Evolutionary conservation across 2,113 vertebrate species (phyloP), one percentile per base, ranked within the genome.

Genomic region (Apodemus speciosus): DNA sequence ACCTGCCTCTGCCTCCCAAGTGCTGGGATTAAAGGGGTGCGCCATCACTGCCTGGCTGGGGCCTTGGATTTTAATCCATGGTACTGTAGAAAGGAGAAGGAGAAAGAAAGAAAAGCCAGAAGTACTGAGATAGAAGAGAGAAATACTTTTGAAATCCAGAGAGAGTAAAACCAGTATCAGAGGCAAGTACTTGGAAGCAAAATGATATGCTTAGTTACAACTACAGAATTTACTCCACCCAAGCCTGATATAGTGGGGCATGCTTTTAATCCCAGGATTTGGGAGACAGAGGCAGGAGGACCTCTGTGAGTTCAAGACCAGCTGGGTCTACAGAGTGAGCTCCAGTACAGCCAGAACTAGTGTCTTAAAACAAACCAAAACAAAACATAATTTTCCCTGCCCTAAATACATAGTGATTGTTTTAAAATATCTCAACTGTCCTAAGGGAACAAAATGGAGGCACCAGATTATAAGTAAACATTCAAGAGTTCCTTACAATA

Each of bases 61-160:
- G 81, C 66, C 66, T 68, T 71, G 69, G 5, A 53, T 35, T 88
- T 88, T n/a, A 69, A 38, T 53, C 13, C 46, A 51, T 38, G 20
- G 11, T 51, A 51, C 10, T 49, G 32, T 23, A 27, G 18, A 68
- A 35, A 85, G 62, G 25, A 87, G 66, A 20, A 2, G 21, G 25
- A 72, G n/a, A 40, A 13, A 53, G 10, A 71, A 35, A 18, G 66
- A 88, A 49, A 60, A 95, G 60, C 23, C 66, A 75, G 7, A 87
- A 68, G 49, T 79, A 60, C n/a, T 92, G 43, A 72, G 4, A 49
- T 81, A 25, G 30, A 60, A 60, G 40, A 81, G 32, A 85, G 38
- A 94, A 85, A 87, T 25, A 73, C 18, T 64, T 58, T 60, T 30
- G 25, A 92, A 75, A 89, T 80, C 27, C 13, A 91, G 30, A 92